Evolutionary conservation across 2,113 vertebrate species (phyloP).

Genomic region (Scartelaos histophorus): DNA sequence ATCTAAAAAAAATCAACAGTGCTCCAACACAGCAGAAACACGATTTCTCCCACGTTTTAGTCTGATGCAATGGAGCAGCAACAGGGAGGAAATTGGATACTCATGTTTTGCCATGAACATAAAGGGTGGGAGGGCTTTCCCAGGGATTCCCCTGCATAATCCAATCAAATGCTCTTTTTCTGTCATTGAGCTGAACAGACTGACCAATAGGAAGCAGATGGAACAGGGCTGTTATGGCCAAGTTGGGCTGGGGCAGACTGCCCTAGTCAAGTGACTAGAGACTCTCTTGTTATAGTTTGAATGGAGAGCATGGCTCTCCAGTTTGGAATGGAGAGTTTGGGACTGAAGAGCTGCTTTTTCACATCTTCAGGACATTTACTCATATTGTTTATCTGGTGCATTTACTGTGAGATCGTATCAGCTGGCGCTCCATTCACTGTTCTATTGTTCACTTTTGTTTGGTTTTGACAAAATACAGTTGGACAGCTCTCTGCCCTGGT

Average conservation of each 20-base stretch:
- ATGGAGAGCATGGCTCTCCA: constrained; percentile 42
- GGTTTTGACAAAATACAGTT: constrained; percentile 49
- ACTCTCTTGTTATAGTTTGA: constrained; percentile 50
- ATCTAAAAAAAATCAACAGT: constrained; percentile 41
- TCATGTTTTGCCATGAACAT: constrained; percentile 60
- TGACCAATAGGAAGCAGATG: constrained; percentile 52
- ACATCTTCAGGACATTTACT: constrained; percentile 23
- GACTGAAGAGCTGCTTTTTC: constrained; percentile 25
- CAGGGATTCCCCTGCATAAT: constrained; percentile 56
- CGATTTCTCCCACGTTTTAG: constrained; percentile 72
- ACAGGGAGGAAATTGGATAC: constrained; percentile 69
- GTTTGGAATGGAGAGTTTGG: constrained; percentile 32
- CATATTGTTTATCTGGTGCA: constrained; percentile 12
- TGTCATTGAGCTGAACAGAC: constrained; percentile 14
- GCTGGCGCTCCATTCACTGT: constrained; percentile 20
- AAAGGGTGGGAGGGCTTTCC: constrained; percentile 58
- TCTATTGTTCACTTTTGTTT: constrained; percentile 26
- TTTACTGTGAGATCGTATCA: constrained; percentile 14
- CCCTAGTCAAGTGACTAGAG: constrained; percentile 36
- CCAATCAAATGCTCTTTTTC: constrained; percentile 57
- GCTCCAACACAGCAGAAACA: constrained; percentile 50
- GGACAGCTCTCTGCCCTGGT: constrained; percentile 47
- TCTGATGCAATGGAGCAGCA: constrained; percentile 79
- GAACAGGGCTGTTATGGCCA: constrained; percentile 45
- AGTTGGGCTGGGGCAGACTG: constrained; percentile 15